Percentiles rank a stretch among this genome's conserved stretches.
Evolutionary conservation across 1,140 invertebrate genomes (phyloP).

Genomic region (Antheraea pernyi): DNA sequence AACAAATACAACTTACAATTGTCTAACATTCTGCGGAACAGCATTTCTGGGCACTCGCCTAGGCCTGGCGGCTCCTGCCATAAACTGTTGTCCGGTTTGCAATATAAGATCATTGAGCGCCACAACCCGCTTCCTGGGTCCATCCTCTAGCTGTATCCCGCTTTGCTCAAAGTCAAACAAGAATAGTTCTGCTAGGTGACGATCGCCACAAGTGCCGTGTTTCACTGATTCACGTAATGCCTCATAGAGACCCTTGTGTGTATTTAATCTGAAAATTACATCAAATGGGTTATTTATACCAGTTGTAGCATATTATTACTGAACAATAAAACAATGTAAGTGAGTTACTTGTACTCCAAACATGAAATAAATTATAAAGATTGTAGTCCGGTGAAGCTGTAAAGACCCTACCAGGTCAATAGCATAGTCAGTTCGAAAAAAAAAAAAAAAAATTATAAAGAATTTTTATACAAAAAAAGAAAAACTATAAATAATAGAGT

Average conservation of each 20-base stretch:
- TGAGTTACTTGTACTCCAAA: too few species aligned
- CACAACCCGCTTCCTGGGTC: constrained; percentile 88
- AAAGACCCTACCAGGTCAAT: too few species aligned
- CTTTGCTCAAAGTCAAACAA: constrained; percentile 98
- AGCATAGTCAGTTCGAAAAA: too few species aligned
- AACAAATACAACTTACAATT: constrained; percentile 83
- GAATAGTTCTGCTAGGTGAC: constrained; percentile 93
- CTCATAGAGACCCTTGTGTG: constrained; percentile 90
- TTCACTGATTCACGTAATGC: constrained; percentile 85
- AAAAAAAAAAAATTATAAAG: too few species aligned
- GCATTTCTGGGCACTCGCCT: constrained; percentile 81
- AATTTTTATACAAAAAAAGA: too few species aligned
- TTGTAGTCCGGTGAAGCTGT: too few species aligned
- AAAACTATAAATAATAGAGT: too few species aligned
- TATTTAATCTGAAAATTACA: constrained; percentile 87
- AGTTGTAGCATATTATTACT: too few species aligned
- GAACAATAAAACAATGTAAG: neutral
- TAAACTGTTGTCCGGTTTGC: constrained; percentile 92
- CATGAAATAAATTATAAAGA: too few species aligned
- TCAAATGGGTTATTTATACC: too few species aligned
- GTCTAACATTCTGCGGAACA: constrained; percentile 86
- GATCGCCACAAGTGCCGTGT: constrained; percentile 89
- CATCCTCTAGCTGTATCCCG: constrained; percentile 95
- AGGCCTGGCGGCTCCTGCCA: constrained; percentile 86
- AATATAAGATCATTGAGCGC: constrained; percentile 90